Percentiles rank a stretch among this genome's conserved stretches.
These are phyloP conservation scores for Fissipunctia ypsillon DNA, from an alignment of 2,888 invertebrate genomes.

Conservation along the genomic window DNA sequence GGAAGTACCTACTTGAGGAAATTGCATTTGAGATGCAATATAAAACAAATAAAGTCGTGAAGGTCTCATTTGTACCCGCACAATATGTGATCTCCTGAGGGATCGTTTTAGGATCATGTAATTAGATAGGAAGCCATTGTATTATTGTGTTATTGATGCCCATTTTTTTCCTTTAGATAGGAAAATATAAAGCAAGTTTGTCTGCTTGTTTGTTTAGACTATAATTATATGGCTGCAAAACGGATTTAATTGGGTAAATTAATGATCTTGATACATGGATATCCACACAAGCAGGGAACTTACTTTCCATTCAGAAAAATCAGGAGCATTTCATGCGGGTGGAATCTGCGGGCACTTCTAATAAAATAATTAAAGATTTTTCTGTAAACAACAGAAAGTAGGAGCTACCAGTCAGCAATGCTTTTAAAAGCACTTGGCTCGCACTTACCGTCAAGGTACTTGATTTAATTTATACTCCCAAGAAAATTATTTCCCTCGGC, in stretches of 20 bases:
- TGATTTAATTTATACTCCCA: slow-evolving; percentile 57
- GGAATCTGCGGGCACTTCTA: neutral
- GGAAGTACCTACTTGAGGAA: slow-evolving; percentile 40
- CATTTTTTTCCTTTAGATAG: neutral
- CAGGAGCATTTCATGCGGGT: neutral
- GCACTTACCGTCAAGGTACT: slow-evolving; percentile 47
- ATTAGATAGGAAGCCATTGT: slow-evolving; percentile 40
- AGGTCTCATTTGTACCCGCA: slow-evolving; percentile 39
- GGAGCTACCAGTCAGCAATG: slow-evolving; percentile 30
- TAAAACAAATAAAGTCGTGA: slow-evolving; percentile 47
- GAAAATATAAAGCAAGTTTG: neutral
- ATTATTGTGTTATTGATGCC: slow-evolving; percentile 18
- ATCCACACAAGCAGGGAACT: neutral
- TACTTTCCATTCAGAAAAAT: neutral
- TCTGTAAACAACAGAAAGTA: slow-evolving; percentile 39
- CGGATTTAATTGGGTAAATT: neutral
- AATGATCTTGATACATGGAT: neutral
- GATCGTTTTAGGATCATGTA: slow-evolving; percentile 35
- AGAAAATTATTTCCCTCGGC: slow-evolving; percentile 54
- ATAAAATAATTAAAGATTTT: slow-evolving; percentile 34
- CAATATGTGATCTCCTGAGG: slow-evolving; percentile 28
- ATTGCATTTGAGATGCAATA: slow-evolving; percentile 49
- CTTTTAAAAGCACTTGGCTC: slow-evolving; percentile 39
- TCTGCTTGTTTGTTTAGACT: neutral
- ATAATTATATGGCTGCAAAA: neutral